Evolutionary conservation across 2,888 invertebrate genomes (phyloP), one percentile per base, ranked within the genome.

Genomic region (Drosophila nigricruria): DNA sequence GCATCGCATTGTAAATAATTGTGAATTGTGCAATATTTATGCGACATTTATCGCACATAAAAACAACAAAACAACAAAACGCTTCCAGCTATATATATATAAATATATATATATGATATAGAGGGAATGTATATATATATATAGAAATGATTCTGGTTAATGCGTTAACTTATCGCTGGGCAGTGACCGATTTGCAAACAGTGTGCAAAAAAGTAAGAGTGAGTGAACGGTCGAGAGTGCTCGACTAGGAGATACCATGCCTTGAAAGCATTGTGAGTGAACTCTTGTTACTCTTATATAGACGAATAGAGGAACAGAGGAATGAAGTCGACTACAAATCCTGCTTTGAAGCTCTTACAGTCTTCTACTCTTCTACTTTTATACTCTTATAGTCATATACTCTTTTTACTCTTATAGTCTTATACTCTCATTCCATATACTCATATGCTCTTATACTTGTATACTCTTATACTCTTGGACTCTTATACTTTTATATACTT

Each of bases 91-190:
- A 34, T 43, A 27, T 20, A n/a, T 25, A 9, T 36, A 16, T 32
- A 32, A 20, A 12, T 53, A 25, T 58, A 8, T 30, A 23, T 20
- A 38, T 38, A 34, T 23, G n/a, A 23, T 47, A 16, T 34, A 8
- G 3, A 9, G 38, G 2, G 3, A 20, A 2, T 40, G 23, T n/a
- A 27, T 49, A 32, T 45, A n/a, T 32, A 49, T 58, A 34, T 27
- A 36, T 5, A n/a, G n/a, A n/a, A 14, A 30, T 62, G 36, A 42
- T 57, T 65, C 50, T 63, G 47, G 36, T 70, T 74, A 69, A 79
- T 73, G 66, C 58, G 60, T 82, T 86, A 73, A 75, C 69, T 77
- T 79, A 61, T 68, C 58, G 52, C 30, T 74, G 47, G 74, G 32
- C 73, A 52, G 4, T 63, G 69, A 72, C 50, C 77, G 76, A 69